phyloP scores from a whole-genome alignment of 2,888 invertebrate species.

The Cantharis rufa region DNA sequence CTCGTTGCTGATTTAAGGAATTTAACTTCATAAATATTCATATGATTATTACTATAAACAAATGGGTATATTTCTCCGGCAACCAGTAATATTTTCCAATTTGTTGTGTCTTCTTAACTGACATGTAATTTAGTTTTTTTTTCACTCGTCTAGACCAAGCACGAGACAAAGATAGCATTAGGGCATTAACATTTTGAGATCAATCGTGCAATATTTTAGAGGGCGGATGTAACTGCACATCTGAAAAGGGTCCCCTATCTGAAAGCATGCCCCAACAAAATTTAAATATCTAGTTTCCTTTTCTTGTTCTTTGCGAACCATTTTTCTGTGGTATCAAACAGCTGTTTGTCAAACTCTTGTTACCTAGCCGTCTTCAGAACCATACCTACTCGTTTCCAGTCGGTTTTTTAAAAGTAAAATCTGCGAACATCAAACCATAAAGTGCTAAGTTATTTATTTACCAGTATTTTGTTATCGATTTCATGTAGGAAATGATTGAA shows the following conservation, averaged over 20 bases:
- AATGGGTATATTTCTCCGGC: background rate
- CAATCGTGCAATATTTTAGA: background rate
- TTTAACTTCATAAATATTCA: background rate
- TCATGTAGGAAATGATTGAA: background rate
- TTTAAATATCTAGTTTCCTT: slow-evolving; percentile 9
- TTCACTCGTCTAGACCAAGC: background rate
- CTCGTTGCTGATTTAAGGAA: background rate
- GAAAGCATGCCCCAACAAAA: slow-evolving; percentile 1
- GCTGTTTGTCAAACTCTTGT: slow-evolving; percentile 14
- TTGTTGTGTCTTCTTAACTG: background rate
- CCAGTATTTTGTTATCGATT: background rate
- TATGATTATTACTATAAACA: background rate
- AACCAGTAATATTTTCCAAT: background rate
- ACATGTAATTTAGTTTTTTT: background rate
- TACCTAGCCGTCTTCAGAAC: slow-evolving; percentile 3
- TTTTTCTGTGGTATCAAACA: slow-evolving; percentile 8
- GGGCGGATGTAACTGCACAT: background rate
- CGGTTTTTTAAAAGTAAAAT: slow-evolving; percentile 2
- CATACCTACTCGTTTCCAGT: slow-evolving; percentile 6
- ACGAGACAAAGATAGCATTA: background rate
- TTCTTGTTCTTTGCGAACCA: background rate
- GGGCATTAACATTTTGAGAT: background rate
- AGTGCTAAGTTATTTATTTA: background rate
- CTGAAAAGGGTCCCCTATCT: slow-evolving; percentile 5
- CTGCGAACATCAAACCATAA: background rate